A percentile compares a stretch with the other conserved stretches of the same genome.
Evolutionary conservation across 2,888 invertebrate species (phyloP).

Genomic region (Deilephila porcellus): DNA sequence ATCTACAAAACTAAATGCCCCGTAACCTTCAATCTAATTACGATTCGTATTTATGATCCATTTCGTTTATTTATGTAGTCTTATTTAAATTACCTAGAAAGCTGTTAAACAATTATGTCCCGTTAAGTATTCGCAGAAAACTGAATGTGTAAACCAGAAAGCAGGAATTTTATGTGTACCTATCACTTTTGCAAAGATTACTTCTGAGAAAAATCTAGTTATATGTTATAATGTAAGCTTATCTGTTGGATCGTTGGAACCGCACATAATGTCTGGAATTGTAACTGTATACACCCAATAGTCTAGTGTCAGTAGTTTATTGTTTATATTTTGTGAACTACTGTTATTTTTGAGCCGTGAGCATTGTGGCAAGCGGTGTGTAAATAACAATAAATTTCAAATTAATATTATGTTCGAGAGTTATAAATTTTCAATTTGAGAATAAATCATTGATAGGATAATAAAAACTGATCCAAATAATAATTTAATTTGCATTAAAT

Average conservation of each 20-base stretch:
- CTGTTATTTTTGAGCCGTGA: conserved; percentile 53
- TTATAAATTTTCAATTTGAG: not conserved
- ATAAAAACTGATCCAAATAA: not conserved
- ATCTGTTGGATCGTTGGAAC: conserved; percentile 57
- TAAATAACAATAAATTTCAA: not conserved
- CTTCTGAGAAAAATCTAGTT: conserved; percentile 31
- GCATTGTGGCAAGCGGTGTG: conserved; percentile 35
- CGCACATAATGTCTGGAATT: conserved; percentile 60
- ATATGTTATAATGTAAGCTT: conserved; percentile 14
- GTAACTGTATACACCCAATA: conserved; percentile 53
- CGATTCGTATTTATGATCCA: not conserved
- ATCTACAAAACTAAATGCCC: not conserved
- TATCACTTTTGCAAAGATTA: conserved; percentile 1
- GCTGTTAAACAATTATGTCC: conserved; percentile 23
- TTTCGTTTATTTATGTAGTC: not conserved
- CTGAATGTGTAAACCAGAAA: not conserved
- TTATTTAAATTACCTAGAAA: conserved; percentile 22
- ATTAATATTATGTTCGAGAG: not conserved
- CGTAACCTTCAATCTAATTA: not conserved
- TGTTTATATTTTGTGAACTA: conserved; percentile 72
- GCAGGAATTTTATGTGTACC: not conserved
- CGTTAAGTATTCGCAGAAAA: conserved; percentile 16
- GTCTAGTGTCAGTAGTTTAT: conserved; percentile 52
- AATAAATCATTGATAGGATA: not conserved
- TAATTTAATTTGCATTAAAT: not conserved